phyloP scores from a whole-genome alignment of 1,140 invertebrate species.

The Drosophila tropicalis region DNA sequence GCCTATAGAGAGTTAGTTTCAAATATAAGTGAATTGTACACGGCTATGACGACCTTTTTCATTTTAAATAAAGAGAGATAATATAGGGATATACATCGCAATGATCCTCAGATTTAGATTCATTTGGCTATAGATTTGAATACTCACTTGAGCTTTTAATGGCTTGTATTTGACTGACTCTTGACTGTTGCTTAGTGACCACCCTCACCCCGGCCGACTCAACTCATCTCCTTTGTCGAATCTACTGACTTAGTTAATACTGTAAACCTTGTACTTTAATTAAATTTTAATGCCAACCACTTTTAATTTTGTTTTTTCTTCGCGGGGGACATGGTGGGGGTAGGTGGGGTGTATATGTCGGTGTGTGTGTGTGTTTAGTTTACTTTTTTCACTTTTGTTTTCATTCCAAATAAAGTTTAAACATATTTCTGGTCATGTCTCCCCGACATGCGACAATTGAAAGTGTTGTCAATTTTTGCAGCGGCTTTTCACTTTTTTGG shows the following conservation, averaged over 20 bases:
- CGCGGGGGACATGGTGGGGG: not conserved
- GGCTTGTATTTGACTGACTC: not conserved
- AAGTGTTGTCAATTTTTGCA: slow-evolving; percentile 60
- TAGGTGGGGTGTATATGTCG: not conserved
- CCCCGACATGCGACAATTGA: slow-evolving; percentile 50
- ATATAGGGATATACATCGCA: no score
- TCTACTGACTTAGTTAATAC: slow-evolving; percentile 30
- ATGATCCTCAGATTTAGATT: not conserved
- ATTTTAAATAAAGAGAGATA: no score
- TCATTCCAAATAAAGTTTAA: slow-evolving; percentile 29
- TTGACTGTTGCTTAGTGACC: not conserved
- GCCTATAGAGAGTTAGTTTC: no score
- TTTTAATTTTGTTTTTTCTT: slow-evolving; percentile 40
- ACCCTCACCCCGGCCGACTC: not conserved
- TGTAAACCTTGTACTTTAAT: slow-evolving; percentile 59
- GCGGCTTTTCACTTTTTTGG: slow-evolving; percentile 21
- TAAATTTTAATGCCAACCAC: slow-evolving; percentile 54
- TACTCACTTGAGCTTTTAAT: not conserved
- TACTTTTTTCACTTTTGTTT: slow-evolving; percentile 56
- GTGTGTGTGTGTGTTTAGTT: slow-evolving; percentile 1
- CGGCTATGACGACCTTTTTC: no score
- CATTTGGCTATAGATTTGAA: not conserved
- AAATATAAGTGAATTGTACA: no score
- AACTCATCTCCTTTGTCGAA: not conserved
- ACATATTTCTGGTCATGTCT: slow-evolving; percentile 13